phyloP scores from a whole-genome alignment of 1,140 invertebrate genomes.

The Drosophila bocqueti region DNA sequence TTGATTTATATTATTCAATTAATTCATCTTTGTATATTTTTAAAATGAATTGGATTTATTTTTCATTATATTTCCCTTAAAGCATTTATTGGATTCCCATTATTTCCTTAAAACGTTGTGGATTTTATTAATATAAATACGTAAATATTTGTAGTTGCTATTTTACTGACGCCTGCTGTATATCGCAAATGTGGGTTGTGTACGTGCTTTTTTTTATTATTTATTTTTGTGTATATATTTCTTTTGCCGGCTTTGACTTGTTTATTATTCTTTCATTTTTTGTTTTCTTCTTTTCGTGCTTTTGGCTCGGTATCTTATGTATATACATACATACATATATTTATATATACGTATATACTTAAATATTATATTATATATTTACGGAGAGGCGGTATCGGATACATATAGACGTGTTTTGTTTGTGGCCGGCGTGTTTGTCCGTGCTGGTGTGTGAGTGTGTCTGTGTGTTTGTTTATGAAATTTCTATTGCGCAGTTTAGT shows the following conservation, averaged over 20 bases:
- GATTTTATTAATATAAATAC: too few relatives aligned
- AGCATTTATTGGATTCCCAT: too few relatives aligned
- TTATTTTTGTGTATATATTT: slow-evolving; percentile 21
- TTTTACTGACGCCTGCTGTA: slow-evolving; percentile 13
- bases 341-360: neutral
- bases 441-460: neutral
- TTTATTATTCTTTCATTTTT: slow-evolving; percentile 59
- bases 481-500: slow-evolving; percentile 80
- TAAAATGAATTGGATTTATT: too few relatives aligned
- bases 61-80: neutral
- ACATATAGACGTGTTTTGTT: slow-evolving; percentile 37
- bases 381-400: slow-evolving; percentile 3
- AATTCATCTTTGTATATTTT: neutral
- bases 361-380: slow-evolving; percentile 3
- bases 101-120: too few relatives aligned
- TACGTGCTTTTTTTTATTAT: slow-evolving; percentile 8
- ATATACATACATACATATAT: neutral
- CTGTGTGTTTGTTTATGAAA: slow-evolving; percentile 71
- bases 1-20: neutral
- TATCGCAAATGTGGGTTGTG: slow-evolving; percentile 2
- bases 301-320: slow-evolving; percentile 53
- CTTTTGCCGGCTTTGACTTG: slow-evolving; percentile 69
- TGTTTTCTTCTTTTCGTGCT: slow-evolving; percentile 40
- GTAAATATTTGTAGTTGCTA: neutral
- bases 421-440: slow-evolving; percentile 32